These are phyloP conservation scores for Chelonus formosanus DNA, from an alignment of 2,888 invertebrate genomes.

Conservation along the genomic window DNA sequence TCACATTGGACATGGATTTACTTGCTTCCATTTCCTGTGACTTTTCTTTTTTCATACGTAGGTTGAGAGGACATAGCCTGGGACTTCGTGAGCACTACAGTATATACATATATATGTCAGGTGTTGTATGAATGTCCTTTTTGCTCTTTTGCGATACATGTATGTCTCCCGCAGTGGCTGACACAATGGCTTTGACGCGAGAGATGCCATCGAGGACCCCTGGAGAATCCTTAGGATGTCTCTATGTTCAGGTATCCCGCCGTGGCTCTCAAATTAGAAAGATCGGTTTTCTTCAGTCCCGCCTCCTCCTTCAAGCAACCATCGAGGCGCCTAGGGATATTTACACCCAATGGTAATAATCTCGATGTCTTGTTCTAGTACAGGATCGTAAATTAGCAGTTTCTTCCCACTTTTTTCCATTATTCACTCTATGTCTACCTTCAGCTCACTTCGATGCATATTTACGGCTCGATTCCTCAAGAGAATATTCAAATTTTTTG, in stretches of 20 bases:
- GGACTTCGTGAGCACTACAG: no score
- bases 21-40: no score
- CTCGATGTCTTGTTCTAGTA: conserved; percentile 43
- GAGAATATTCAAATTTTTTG: no score
- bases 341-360: conserved; percentile 47
- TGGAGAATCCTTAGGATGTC: conserved; percentile 46
- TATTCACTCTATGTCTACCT: no score
- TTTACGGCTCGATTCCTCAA: no score
- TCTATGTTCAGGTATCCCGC: conserved; percentile 46
- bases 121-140: background rate
- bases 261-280: conserved; percentile 47
- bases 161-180: conserved; percentile 41
- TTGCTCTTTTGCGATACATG: conserved; percentile 18
- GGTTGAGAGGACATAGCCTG: background rate
- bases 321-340: conserved; percentile 25
- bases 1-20: no score
- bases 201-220: conserved; percentile 41
- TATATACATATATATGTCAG: conserved; percentile 9
- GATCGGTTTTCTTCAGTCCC: conserved; percentile 28
- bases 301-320: conserved; percentile 1
- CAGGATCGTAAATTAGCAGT: no score
- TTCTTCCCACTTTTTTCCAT: no score
- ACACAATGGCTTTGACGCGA: conserved; percentile 46
- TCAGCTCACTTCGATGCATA: no score
- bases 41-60: no score